These are phyloP conservation scores for Triplophysa siluroides DNA, from an alignment of 2,113 vertebrate genomes.

Conservation along the genomic window DNA sequence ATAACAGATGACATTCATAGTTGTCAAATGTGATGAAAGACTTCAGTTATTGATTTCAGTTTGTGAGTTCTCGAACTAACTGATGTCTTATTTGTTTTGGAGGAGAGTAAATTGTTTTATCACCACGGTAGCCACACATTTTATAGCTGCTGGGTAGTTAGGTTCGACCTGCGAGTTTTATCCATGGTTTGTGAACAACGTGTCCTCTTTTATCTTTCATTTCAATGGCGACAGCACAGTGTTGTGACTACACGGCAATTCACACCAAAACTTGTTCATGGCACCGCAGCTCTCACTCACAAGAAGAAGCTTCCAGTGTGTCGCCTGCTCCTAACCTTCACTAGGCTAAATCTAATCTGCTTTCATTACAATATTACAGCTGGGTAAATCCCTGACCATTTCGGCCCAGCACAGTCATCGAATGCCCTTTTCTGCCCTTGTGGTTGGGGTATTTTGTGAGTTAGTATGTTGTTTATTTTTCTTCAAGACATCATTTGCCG, in stretches of 20 bases:
- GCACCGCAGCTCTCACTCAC: not conserved
- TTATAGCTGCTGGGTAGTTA: not conserved
- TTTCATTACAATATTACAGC: constrained; percentile 46
- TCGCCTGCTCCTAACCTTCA: constrained; percentile 40
- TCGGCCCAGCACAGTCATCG: not conserved
- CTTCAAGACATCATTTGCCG: not conserved
- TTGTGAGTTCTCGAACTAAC: not conserved
- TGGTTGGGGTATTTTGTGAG: not conserved
- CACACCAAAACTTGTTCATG: constrained; percentile 21
- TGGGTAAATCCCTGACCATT: constrained; percentile 23
- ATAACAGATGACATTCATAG: not conserved
- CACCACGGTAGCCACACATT: not conserved
- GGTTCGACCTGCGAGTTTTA: constrained; percentile 6
- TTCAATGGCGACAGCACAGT: constrained; percentile 15
- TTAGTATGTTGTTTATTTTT: not conserved
- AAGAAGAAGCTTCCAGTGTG: constrained; percentile 36
- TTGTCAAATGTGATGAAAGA: constrained; percentile 19
- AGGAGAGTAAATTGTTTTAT: not conserved
- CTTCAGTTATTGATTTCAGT: not conserved
- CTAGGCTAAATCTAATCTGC: constrained; percentile 65
- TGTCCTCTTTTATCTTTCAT: constrained; percentile 18
- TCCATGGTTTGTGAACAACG: constrained; percentile 21
- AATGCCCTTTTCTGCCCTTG: not conserved
- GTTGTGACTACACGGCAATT: constrained; percentile 6
- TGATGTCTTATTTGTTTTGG: not conserved